phyloP scores from a whole-genome alignment of 1,140 invertebrate species.

The Drosophila lowei region DNA sequence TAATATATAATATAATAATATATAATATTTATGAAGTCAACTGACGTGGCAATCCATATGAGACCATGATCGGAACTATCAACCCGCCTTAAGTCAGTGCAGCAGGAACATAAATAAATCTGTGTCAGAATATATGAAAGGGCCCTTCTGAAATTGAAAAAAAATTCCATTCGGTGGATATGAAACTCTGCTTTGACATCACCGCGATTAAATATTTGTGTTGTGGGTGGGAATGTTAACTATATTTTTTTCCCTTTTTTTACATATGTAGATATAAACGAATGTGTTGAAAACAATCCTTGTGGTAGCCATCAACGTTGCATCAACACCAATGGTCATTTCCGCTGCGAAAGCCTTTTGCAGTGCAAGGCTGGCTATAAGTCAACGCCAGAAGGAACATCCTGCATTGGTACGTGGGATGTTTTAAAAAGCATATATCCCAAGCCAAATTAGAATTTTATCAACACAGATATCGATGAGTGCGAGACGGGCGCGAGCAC shows the following conservation, averaged over 20 bases:
- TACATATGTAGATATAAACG: slow-evolving; percentile 82
- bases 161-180: no score
- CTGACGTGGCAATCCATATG: no score
- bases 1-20: neutral
- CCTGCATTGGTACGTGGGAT: slow-evolving; percentile 81
- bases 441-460: neutral
- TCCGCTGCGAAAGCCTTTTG: slow-evolving; percentile 84
- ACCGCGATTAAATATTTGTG: no score
- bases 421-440: neutral
- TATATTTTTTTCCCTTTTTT: neutral
- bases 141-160: no score
- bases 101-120: no score
- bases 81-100: no score
- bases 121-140: no score
- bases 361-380: slow-evolving; percentile 84
- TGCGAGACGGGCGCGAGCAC: slow-evolving; percentile 86
- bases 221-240: no score
- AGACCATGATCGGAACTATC: no score
- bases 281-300: slow-evolving; percentile 81
- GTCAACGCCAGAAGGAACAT: slow-evolving; percentile 81
- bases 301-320: slow-evolving; percentile 84
- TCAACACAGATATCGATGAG: slow-evolving; percentile 87
- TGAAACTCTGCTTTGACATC: neutral
- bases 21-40: neutral
- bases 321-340: slow-evolving; percentile 85